These are phyloP conservation scores for Lasioglossum zephyrum DNA, from an alignment of 2,888 invertebrate species.

Conservation along the genomic window DNA sequence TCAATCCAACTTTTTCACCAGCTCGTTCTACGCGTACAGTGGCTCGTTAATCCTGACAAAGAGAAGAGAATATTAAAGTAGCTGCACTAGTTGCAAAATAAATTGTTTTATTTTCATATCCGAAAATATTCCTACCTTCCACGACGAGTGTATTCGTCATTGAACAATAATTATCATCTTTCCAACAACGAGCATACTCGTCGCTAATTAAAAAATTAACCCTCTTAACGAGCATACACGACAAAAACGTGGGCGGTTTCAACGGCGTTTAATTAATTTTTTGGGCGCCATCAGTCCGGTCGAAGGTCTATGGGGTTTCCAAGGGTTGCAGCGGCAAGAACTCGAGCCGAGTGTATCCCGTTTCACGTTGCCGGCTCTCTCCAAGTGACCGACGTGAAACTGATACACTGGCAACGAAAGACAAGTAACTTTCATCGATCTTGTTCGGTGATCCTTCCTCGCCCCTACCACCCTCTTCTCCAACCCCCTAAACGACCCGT, in stretches of 20 bases:
- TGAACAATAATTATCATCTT: not conserved
- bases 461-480: not conserved
- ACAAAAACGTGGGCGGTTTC: not conserved
- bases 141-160: too few relatives aligned
- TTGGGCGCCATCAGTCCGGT: not conserved
- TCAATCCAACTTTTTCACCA: not conserved
- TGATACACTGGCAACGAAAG: conserved; percentile 59
- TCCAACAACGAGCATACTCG: not conserved
- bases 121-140: too few relatives aligned
- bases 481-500: not conserved
- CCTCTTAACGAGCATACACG: not conserved
- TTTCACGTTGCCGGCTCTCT: conserved; percentile 38
- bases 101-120: not conserved
- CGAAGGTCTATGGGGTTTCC: not conserved
- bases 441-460: conserved; percentile 40
- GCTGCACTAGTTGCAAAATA: not conserved
- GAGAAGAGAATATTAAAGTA: not conserved
- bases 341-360: conserved; percentile 25
- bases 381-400: conserved; percentile 46
- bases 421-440: conserved; percentile 67
- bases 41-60: not conserved
- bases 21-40: not conserved
- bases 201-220: not conserved
- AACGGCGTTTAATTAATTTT: not conserved
- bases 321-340: not conserved